Conservation (phyloP, 2,797 vertebrate species). For the Cyprinella venusta region DNA sequence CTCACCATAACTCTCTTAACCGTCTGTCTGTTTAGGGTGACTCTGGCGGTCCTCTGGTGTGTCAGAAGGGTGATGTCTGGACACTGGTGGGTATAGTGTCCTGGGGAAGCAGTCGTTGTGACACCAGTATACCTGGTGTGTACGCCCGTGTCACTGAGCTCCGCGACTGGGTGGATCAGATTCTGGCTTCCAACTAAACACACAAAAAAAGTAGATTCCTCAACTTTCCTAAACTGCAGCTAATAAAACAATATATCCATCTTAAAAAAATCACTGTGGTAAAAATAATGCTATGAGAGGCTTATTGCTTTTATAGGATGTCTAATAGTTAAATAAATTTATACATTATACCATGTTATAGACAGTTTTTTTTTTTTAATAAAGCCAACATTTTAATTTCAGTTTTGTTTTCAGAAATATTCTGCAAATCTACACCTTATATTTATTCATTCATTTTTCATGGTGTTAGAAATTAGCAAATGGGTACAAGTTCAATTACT, state of each 20-base stretch:
- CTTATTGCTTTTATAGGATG: not conserved
- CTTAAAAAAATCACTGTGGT: not conserved
- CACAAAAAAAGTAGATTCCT: not conserved
- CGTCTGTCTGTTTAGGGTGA: conserved; percentile 72
- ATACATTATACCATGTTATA: too few species aligned
- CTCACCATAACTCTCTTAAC: not conserved
- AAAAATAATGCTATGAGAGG: not conserved
- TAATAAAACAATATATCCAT: not conserved
- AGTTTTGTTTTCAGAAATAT: not conserved
- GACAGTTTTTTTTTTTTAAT: not conserved
- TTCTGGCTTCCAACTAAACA: conserved; percentile 76
- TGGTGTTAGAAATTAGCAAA: not conserved
- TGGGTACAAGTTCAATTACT: not conserved
- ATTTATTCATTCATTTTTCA: not conserved
- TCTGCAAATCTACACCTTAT: not conserved
- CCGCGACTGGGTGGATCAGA: conserved; percentile 74
- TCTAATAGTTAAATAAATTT: not conserved
- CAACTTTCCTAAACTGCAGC: not conserved
- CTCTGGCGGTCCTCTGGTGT: conserved; percentile 84
- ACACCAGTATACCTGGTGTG: conserved; percentile 67
- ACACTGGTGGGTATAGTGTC: conserved; percentile 84
- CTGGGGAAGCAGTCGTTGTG: conserved; percentile 81
- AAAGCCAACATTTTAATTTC: not conserved
- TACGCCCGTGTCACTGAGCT: conserved; percentile 78
- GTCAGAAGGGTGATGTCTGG: conserved; percentile 77